These are phyloP conservation scores for Eudemis profundana DNA, from an alignment of 2,888 invertebrate genomes.

Conservation along the genomic window DNA sequence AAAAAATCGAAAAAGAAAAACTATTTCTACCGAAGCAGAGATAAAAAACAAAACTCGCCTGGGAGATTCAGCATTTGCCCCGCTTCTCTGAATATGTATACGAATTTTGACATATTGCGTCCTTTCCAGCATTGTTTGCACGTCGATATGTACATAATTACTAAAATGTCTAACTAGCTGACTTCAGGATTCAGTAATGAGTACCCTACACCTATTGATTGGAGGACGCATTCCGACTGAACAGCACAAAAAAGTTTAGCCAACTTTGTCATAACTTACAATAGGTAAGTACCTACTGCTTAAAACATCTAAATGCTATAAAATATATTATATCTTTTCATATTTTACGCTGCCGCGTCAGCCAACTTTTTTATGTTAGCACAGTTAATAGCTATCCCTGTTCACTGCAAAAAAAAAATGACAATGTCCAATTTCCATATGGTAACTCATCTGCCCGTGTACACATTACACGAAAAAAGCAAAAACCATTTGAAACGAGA, in stretches of 20 bases:
- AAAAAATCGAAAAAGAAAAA: no score
- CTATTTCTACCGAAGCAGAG: no score
- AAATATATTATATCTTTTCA: not conserved
- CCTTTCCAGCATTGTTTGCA: no score
- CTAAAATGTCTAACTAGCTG: no score
- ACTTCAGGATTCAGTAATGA: no score
- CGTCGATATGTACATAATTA: no score
- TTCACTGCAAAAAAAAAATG: not conserved
- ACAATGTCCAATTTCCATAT: not conserved
- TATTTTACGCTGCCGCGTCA: not conserved
- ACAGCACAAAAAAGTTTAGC: not conserved
- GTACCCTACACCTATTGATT: no score
- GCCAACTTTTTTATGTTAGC: not conserved
- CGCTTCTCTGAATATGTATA: no score
- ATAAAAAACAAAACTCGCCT: no score
- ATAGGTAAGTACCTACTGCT: not conserved
- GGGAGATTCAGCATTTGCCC: no score
- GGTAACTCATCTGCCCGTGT: not conserved
- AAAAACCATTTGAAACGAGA: slow-evolving; percentile 10
- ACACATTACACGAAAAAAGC: slow-evolving; percentile 3
- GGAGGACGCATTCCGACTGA: not conserved
- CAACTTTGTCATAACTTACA: not conserved
- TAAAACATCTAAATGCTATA: not conserved
- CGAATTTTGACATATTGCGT: no score
- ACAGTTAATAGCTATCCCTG: not conserved